Evolutionary conservation across 2,113 vertebrate genomes (phyloP).

Genomic region (Arizona elegans): DNA sequence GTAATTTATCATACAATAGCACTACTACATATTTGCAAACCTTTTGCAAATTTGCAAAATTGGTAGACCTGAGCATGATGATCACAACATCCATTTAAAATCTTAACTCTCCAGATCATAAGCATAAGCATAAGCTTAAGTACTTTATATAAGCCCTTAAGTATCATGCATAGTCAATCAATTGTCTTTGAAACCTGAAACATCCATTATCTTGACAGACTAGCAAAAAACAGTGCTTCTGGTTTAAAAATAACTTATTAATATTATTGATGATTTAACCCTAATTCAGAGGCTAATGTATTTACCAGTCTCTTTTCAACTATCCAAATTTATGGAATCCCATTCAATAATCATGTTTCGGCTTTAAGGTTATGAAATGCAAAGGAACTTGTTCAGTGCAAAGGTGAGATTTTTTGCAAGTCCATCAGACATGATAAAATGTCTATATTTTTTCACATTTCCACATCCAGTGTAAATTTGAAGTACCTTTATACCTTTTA

Average conservation of each 20-base stretch:
- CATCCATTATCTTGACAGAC: background rate
- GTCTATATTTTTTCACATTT: background rate
- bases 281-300: background rate
- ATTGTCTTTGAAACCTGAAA: background rate
- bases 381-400: background rate
- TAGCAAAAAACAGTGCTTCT: background rate
- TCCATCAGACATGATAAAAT: background rate
- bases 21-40: background rate
- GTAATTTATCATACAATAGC: background rate
- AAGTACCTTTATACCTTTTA: background rate
- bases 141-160: background rate
- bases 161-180: background rate
- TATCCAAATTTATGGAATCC: background rate
- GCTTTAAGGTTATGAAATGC: background rate
- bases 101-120: background rate
- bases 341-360: background rate
- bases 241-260: background rate
- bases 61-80: background rate
- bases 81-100: background rate
- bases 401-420: background rate
- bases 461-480: background rate
- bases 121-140: background rate
- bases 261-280: background rate
- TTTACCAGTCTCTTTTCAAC: background rate
- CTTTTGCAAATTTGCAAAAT: background rate